These are phyloP conservation scores for Columba livia DNA, from an alignment of 2,113 vertebrate species.

Conservation along the genomic window DNA sequence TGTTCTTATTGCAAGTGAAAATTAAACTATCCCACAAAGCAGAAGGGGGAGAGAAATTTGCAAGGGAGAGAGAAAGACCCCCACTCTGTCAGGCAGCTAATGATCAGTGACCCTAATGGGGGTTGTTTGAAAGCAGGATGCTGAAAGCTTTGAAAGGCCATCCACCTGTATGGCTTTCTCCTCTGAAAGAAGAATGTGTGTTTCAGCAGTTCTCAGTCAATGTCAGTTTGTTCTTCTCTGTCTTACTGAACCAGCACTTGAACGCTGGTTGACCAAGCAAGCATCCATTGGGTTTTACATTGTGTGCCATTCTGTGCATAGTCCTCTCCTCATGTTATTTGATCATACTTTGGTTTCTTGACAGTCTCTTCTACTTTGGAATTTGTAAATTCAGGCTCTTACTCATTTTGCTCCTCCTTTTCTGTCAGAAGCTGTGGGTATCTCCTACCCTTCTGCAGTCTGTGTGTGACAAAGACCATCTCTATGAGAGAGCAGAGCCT, in stretches of 20 bases:
- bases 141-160: not conserved
- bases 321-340: not conserved
- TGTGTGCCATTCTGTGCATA: not conserved
- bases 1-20: not conserved
- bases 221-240: not conserved
- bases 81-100: not conserved
- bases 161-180: not conserved
- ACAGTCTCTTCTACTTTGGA: not conserved
- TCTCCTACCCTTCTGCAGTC: not conserved
- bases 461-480: not conserved
- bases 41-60: not conserved
- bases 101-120: not conserved
- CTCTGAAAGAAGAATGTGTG: not conserved
- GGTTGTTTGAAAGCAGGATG: not conserved
- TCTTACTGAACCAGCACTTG: not conserved
- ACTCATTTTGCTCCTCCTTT: not conserved
- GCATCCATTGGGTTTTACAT: not conserved
- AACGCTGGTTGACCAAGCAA: not conserved
- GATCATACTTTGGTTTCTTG: not conserved
- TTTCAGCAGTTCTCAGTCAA: not conserved
- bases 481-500: not conserved
- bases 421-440: not conserved
- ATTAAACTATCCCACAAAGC: not conserved
- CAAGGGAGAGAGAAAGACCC: not conserved
- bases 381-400: not conserved